Evolutionary conservation across 2,797 vertebrate genomes (phyloP).

Genomic region (Pangasius djambal): DNA sequence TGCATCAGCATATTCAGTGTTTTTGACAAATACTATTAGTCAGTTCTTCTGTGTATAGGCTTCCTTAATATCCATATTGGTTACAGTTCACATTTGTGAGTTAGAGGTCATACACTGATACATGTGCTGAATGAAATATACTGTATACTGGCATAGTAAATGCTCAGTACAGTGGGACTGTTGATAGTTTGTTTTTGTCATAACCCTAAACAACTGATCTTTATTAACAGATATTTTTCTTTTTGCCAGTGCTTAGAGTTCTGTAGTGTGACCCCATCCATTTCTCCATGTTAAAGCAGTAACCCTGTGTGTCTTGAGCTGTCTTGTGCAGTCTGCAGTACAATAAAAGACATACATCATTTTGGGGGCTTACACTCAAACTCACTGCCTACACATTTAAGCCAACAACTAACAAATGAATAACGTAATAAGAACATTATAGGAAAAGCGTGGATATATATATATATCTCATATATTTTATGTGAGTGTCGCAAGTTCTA

Average conservation of each 20-base stretch:
- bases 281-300: slow-evolving; percentile 33
- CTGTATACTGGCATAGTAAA: background rate
- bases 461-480: background rate
- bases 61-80: background rate
- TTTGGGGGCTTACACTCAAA: background rate
- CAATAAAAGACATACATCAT: slow-evolving; percentile 29
- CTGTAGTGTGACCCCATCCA: slow-evolving; percentile 27
- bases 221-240: background rate
- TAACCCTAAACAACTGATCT: background rate
- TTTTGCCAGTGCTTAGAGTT: background rate
- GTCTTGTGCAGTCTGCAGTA: slow-evolving; percentile 38
- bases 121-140: background rate
- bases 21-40: background rate
- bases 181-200: background rate
- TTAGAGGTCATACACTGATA: background rate
- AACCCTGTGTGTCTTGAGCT: slow-evolving; percentile 20
- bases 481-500: background rate
- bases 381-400: background rate
- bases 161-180: background rate
- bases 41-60: background rate
- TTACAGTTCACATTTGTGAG: background rate
- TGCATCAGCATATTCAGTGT: background rate
- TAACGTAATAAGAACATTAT: background rate
- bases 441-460: background rate
- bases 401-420: background rate